phyloP scores from a whole-genome alignment of 1,140 invertebrate species.

The Melanaphis sacchari region DNA sequence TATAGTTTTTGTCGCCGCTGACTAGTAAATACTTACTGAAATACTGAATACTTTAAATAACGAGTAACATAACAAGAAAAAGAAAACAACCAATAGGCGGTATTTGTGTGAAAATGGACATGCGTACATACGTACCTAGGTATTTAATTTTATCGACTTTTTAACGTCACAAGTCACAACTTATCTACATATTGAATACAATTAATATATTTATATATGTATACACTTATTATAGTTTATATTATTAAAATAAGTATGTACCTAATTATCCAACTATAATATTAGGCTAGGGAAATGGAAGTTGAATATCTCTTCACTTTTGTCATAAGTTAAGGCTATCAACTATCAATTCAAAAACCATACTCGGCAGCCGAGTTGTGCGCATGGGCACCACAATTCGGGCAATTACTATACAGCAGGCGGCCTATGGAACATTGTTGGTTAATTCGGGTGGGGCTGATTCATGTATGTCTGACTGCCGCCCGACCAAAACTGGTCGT shows the following conservation, averaged over 20 bases:
- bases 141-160: neutral
- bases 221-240: neutral
- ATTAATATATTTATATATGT: neutral
- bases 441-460: too few species aligned
- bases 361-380: neutral
- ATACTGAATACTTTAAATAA: neutral
- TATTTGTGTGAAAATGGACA: neutral
- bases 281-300: neutral
- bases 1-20: neutral
- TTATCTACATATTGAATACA: neutral
- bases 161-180: neutral
- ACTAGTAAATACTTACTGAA: too few species aligned
- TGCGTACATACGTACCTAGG: neutral
- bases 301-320: neutral
- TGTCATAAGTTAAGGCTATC: too few species aligned
- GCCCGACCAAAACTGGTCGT: too few species aligned
- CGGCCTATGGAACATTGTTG: neutral
- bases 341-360: too few species aligned
- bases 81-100: neutral
- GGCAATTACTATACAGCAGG: neutral
- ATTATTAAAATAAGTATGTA: neutral
- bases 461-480: too few species aligned
- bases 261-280: neutral
- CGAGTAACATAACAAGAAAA: neutral
- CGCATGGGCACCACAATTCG: neutral